Percentiles rank a stretch among this genome's conserved stretches.
Conservation (phyloP, 2,888 invertebrate genomes). For the Machimus rusticus region DNA sequence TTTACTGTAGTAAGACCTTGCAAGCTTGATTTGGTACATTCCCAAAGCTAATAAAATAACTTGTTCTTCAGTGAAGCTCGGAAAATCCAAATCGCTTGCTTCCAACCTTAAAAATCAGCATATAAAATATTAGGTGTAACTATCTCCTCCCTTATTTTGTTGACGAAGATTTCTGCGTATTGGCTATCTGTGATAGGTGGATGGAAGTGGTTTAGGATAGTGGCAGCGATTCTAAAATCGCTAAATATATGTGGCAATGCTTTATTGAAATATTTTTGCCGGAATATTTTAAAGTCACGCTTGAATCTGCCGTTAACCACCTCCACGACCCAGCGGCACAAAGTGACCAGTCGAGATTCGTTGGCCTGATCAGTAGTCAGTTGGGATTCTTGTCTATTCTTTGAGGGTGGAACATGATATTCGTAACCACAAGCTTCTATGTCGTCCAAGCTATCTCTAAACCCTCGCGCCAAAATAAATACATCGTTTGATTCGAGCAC, state of each 20-base stretch:
- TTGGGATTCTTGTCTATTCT: background rate
- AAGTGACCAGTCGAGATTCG: background rate
- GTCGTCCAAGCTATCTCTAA: background rate
- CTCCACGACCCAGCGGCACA: background rate
- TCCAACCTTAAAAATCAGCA: too few species aligned
- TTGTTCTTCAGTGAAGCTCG: background rate
- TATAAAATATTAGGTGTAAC: too few species aligned
- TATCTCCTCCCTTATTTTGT: background rate
- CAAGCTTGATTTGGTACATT: background rate
- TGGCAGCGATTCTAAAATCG: background rate
- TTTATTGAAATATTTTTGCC: too few species aligned
- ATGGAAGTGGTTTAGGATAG: background rate
- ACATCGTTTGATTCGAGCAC: background rate
- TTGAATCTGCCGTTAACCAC: background rate
- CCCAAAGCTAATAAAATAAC: background rate
- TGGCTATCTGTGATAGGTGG: background rate
- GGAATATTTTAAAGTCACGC: too few species aligned
- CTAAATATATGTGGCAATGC: background rate
- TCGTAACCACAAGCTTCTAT: background rate
- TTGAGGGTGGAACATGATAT: background rate
- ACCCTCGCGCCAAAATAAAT: background rate
- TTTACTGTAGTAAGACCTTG: background rate
- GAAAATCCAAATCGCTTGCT: background rate
- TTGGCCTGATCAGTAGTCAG: background rate
- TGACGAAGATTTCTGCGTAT: background rate